Evolutionary conservation across 2,113 vertebrate genomes (phyloP), one percentile per base, ranked within the genome.

Genomic region (Cervus canadensis): DNA sequence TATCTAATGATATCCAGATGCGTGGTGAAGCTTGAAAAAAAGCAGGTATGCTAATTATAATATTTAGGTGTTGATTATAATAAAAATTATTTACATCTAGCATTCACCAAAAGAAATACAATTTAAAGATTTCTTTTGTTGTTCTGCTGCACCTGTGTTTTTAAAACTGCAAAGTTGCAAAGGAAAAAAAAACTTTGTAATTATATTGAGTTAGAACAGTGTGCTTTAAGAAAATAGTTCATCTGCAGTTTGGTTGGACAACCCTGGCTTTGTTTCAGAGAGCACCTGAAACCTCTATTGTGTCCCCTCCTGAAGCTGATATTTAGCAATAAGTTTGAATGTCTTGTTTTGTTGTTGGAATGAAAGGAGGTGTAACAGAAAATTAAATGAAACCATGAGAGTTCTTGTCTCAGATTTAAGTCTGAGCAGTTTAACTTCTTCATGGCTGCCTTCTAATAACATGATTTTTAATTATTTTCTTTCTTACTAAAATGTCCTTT

Each of bases 1-100:
- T 96, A 95, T 92, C 76, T 97, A 98, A 97, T 97, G 97, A 94
- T 97, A 97, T 93, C 43, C 67, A 97, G 93, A 97, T 94, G 82
- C 28, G 9, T 62, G 6, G 33, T 92, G 15, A 43, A 92, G 36
- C 82, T 96, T 95, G 45, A 26, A 94, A 95, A 81, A 91, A 96
- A 94, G 25, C 8, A 94, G 52, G 16, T 48, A 67, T 95, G 36
- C 17, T 92, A 88, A 95, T 91, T 94, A 95, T 76, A 76, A 76
- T 26, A 76, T 93, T 95, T 93, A 94, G 67, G 13, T 97, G 7
- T 88, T 67, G 52, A 96, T 62, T 91, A 36, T 93, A 56, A 95
- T 48, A n/a, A 82, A 95, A 95, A 94, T 84, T 84, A 88, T 95
- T 96, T 96, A 88, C 59, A 30, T 83, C 59, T 86, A 57, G 96